Base-by-base conservation (phyloP, 2,888 invertebrate species). In the Drosophila hawaiiensis region DNA sequence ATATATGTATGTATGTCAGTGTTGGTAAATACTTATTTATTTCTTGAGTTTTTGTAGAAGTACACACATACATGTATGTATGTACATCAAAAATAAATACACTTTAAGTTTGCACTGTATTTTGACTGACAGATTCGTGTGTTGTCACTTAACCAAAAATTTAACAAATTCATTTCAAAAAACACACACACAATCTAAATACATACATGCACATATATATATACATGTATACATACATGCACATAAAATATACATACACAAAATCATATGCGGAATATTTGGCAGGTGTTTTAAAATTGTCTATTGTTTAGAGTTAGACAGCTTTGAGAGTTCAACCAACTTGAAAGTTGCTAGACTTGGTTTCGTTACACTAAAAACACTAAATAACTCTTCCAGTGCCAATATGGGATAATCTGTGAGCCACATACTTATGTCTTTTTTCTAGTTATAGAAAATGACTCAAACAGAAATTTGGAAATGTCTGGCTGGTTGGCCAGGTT, bases 241-340 rank as follows among this genome's bases (percentile, higher is more conserved):
- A 58, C 4, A 28, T 10, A 19, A 31, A 54, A 54, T 47, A 29
- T 52, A 52, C 16, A 22, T 47, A 47, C 35, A 53, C n/a, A 12
- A 22, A 53, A 31, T 31, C 12, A 33, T 39, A 12, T 39, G 29
- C 28, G 16, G 29, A 68, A 61, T 31, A 75, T 39, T 65, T 49
- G 60, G 28, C 78, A 78, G 73, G 64, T 65, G 73, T 78, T 28
- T 60, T 12, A 33, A 39, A 28, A 50, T 54, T 22, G 31, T 33
- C 31, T 35, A 28, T 55, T 31, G 35, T 9, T 62, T 25, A 49
- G 12, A 22, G 22, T 50, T 31, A n/a, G 7, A 29, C 4, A 39
- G 22, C 39, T 14, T 35, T 31, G 5, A 50, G 39, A 78, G 73
- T 77, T 75, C 64, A 75, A 72, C 56, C 50, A 72, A 78, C 64